Evolutionary conservation across 2,888 invertebrate genomes (phyloP).

Genomic region (Heliconius ismenius): DNA sequence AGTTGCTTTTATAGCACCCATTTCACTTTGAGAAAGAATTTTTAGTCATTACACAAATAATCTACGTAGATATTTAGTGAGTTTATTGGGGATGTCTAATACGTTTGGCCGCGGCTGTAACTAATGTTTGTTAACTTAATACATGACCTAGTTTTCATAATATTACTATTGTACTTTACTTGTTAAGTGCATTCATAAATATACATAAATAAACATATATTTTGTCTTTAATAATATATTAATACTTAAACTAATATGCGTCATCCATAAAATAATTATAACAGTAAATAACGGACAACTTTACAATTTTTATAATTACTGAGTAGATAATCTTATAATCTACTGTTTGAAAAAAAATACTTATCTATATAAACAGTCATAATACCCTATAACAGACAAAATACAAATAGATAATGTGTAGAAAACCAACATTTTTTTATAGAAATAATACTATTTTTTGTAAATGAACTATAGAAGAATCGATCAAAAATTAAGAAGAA

Average conservation of each 20-base stretch:
- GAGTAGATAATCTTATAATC: too few relatives aligned
- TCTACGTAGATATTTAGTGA: too few relatives aligned
- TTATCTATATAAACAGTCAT: background rate
- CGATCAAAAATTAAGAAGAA: background rate
- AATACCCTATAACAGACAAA: background rate
- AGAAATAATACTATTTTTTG: background rate
- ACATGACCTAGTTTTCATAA: constrained; percentile 28
- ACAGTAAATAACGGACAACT: background rate
- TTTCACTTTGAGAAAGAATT: constrained; percentile 7
- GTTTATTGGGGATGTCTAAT: constrained; percentile 2
- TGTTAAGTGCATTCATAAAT: background rate
- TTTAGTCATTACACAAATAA: constrained; percentile 3
- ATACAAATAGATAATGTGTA: background rate
- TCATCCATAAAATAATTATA: background rate
- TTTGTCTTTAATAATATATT: background rate
- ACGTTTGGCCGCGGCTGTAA: constrained; percentile 5
- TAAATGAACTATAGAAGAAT: background rate
- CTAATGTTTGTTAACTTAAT: constrained; percentile 16
- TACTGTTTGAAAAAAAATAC: too few relatives aligned
- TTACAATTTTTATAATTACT: background rate
- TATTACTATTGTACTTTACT: constrained; percentile 16
- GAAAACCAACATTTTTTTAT: background rate
- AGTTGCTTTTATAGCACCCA: background rate
- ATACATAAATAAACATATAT: background rate
- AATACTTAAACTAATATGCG: background rate